Base-by-base conservation (phyloP, 1,140 invertebrate species). In the Brachionus angularis region DNA sequence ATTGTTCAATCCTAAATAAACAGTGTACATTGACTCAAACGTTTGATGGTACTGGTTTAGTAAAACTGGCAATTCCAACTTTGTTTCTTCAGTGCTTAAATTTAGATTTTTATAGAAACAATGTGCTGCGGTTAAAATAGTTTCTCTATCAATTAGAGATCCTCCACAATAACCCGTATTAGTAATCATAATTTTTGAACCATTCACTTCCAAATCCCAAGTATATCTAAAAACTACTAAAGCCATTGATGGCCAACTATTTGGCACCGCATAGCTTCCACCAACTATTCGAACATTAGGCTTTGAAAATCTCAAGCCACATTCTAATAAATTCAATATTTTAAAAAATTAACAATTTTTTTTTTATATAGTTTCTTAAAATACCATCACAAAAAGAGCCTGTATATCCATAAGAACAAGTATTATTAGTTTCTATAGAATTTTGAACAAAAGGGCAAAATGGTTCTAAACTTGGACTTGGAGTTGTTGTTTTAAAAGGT, bases 71-170 rank as follows among this genome's bases (percentile, higher is more conserved):
- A 34, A 14, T 36, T 50, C 7, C 27, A 25, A 23, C 27, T 0
- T 31, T 12, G 18, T 58, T 12, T 23, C 16, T 42, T 39, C 27
- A 21, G 10, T 36, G 14, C 1, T 8, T 21, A 8, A 33, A 2
- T 58, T 21, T 18, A 16, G n/a, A n/a, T n/a, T n/a, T n/a, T 50
- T 34, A 14, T 23, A 5, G 21, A 21, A 62, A 77, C 91, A 91
- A 75, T 88, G 86, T 49, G 89, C 89, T 2, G 88, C 85, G 1
- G 89, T 91, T 1, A 89, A 74, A 4, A 91, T 86, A 12, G 87
- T 87, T 74, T 88, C 84, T 7, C 84, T 82, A 58, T 86, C 83
- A 47, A 91, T 86, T 46, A 92, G 86, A 2, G 86, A 87, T 50
- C 88, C 90, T 10, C 89, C 88, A 76, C 90, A 92, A 34, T 16